Evolutionary conservation across 2,888 invertebrate genomes (phyloP), one percentile per base, ranked within the genome.

Genomic region (Rhagonycha fulva): DNA sequence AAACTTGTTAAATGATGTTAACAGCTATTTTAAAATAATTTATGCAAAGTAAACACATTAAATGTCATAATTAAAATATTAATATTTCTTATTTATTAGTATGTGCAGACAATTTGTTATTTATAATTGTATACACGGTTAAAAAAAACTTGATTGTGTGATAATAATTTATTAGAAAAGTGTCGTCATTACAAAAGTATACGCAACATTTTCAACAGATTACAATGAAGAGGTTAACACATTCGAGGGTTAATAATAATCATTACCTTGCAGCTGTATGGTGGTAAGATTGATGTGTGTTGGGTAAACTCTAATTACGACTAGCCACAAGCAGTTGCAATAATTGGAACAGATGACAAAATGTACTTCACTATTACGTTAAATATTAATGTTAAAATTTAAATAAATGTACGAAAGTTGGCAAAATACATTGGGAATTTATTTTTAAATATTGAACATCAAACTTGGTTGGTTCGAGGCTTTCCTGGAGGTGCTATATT

Each of bases 241-340:
- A 79, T 79, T 80, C 78, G 77, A 75, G 79, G 72, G 76, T 77
- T 81, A 81, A 81, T 81, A 78, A 80, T 80, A 76, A 79, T 81
- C 76, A 81, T 81, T 81, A 81, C 78, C 68, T 77, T 72, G 79
- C 80, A 81, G 81, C 80, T 81, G 80, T 79, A 78, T 75, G 70
- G 71, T 77, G 74, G 76, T 74, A 81, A 82, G 82, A 82, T 82
- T 82, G 81, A 82, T 82, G 81, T 78, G 79, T 77, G 76, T 79
- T 80, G 77, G 80, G 81, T 76, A 66, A 47, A 77, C 76, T 79
- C 79, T 81, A 82, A 82, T 82, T 82, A 81, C 81, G 77, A 75
- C 79, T 66, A 73, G 77, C 82, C 80, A 79, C 81, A 80, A 80
- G 72, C 26, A 76, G 76, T 70, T 76, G 67, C 70, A 32, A 32